Percentiles rank a stretch among this genome's conserved stretches.
phyloP scores from a whole-genome alignment of 2,797 vertebrate genomes.

The Bryconaethiops microstoma region DNA sequence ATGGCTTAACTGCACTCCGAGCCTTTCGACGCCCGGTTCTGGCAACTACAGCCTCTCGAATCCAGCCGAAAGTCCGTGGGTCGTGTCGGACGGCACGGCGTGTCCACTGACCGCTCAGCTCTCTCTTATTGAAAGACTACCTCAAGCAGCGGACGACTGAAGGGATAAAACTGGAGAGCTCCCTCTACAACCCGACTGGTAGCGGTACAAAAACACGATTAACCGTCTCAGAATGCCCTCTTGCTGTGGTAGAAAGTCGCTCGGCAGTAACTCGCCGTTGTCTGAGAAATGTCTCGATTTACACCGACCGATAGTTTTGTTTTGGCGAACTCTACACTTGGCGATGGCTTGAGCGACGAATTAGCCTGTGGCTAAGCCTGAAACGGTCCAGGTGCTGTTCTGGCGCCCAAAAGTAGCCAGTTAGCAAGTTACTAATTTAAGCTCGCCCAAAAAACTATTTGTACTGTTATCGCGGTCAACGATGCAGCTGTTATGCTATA shows the following conservation, averaged over 20 bases:
- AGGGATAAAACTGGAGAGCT: constrained; percentile 78
- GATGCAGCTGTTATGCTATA: neutral
- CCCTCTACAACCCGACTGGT: constrained; percentile 83
- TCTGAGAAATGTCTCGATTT: neutral
- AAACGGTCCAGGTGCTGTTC: constrained; percentile 11
- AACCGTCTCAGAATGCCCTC: constrained; percentile 54
- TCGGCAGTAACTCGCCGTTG: constrained; percentile 26
- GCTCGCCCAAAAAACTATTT: neutral
- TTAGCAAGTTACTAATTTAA: neutral
- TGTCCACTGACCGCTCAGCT: constrained; percentile 67
- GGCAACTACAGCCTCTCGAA: neutral
- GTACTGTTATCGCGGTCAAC: no score
- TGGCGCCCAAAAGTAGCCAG: constrained; percentile 20
- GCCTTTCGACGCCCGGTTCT: neutral
- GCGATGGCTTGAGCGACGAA: neutral
- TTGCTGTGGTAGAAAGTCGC: constrained; percentile 47
- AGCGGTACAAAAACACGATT: constrained; percentile 78
- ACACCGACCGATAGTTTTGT: neutral
- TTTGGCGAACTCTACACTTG: neutral
- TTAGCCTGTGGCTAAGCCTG: neutral
- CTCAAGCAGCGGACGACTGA: constrained; percentile 68
- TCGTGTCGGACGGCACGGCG: constrained; percentile 51
- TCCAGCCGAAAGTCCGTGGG: constrained; percentile 5
- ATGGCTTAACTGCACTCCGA: neutral
- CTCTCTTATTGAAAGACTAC: constrained; percentile 69